phyloP scores from a whole-genome alignment of 2,113 vertebrate genomes.

The Ploceus nigricollis region DNA sequence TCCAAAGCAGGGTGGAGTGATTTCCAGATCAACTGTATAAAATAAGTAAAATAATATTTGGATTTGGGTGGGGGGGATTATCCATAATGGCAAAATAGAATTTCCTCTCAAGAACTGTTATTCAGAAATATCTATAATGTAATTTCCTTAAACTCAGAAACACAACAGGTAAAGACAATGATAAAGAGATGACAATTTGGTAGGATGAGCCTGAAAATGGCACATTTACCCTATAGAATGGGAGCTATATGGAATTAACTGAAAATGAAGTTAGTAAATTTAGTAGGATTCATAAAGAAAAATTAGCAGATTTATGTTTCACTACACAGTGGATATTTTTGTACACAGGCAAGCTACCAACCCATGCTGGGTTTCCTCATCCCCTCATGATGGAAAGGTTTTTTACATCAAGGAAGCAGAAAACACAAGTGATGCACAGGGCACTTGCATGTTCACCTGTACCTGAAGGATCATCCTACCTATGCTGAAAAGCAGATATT shows the following conservation, averaged over 20 bases:
- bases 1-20: not conserved
- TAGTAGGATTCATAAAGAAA: not conserved
- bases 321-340: not conserved
- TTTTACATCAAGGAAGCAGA: not conserved
- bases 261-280: not conserved
- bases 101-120: not conserved
- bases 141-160: not conserved
- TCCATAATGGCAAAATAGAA: not conserved
- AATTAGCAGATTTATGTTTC: not conserved
- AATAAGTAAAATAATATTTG: not conserved
- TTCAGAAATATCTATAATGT: not conserved
- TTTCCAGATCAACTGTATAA: not conserved
- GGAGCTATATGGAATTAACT: not conserved
- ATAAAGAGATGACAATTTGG: not conserved
- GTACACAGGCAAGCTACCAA: not conserved
- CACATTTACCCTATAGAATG: not conserved
- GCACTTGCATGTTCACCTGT: not conserved
- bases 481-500: not conserved
- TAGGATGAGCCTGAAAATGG: not conserved
- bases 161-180: not conserved
- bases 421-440: not conserved
- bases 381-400: not conserved
- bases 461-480: not conserved
- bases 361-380: not conserved
- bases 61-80: rapidly evolving